phyloP scores from a whole-genome alignment of 2,888 invertebrate species.

The Stenodema calcarata region DNA sequence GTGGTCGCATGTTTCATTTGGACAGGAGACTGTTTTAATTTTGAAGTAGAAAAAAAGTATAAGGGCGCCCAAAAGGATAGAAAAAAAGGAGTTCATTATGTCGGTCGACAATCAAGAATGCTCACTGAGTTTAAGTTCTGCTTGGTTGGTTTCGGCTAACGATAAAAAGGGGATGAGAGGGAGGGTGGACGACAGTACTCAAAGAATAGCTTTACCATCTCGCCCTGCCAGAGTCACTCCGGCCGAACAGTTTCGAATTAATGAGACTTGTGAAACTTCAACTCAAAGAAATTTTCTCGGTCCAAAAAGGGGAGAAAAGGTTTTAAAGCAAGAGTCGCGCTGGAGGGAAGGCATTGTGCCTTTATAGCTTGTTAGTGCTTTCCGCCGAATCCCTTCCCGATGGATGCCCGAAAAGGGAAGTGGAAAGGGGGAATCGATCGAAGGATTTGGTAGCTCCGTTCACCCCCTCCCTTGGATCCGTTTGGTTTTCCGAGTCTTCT shows the following conservation, averaged over 20 bases:
- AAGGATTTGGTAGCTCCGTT: constrained; percentile 21
- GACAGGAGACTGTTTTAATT: constrained; percentile 18
- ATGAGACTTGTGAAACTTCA: constrained; percentile 48
- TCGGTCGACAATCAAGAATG: constrained; percentile 31
- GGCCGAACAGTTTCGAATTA: constrained; percentile 43
- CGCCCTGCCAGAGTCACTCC: not conserved
- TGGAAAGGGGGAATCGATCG: constrained; percentile 42
- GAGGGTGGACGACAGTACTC: constrained; percentile 5
- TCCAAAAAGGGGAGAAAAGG: constrained; percentile 23
- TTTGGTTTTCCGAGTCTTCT: not conserved
- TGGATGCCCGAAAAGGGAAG: not conserved
- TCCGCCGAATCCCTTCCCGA: constrained; percentile 45
- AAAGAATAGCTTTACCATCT: constrained; percentile 28
- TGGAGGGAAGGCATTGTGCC: constrained; percentile 39
- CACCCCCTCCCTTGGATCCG: not conserved
- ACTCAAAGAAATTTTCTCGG: constrained; percentile 45
- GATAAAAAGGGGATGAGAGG: not conserved
- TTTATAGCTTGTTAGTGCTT: constrained; percentile 50
- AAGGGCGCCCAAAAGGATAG: not conserved
- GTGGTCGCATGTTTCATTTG: not conserved
- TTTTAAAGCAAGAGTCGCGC: constrained; percentile 24
- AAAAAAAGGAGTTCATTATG: constrained; percentile 40
- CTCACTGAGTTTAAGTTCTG: constrained; percentile 45
- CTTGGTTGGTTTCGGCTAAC: constrained; percentile 24
- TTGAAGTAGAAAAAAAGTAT: not conserved